Evolutionary conservation across 2,113 vertebrate species (phyloP).

Genomic region (Calidris pygmaea): DNA sequence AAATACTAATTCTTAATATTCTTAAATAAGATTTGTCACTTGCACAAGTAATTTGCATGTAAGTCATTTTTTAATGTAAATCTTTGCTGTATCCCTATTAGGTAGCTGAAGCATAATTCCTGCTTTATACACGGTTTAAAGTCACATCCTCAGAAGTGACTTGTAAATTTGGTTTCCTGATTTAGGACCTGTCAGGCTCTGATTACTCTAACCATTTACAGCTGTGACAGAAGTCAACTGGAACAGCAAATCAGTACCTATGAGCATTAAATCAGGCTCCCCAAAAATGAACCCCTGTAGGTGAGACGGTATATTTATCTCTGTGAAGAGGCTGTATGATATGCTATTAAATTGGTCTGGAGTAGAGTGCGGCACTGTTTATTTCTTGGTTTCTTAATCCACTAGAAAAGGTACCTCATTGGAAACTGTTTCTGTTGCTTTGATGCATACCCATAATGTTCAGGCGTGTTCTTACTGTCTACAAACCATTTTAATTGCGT

Average conservation of each 20-base stretch:
- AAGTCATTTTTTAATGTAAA: background rate
- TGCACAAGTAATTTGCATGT: background rate
- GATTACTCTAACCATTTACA: slow-evolving; percentile 13
- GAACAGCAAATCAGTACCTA: slow-evolving; percentile 35
- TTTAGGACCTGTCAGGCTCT: slow-evolving; percentile 38
- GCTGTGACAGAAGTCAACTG: slow-evolving; percentile 30
- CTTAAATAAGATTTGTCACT: background rate
- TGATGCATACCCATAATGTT: slow-evolving; percentile 28
- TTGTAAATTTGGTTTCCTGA: slow-evolving; percentile 51
- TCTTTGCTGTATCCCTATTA: background rate
- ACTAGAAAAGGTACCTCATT: background rate
- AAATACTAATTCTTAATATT: background rate
- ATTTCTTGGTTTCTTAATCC: background rate
- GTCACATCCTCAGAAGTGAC: background rate
- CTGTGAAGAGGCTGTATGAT: background rate
- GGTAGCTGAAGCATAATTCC: background rate
- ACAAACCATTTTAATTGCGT: slow-evolving; percentile 40
- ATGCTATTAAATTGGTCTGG: background rate
- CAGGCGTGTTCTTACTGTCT: slow-evolving; percentile 52
- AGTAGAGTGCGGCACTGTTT: background rate
- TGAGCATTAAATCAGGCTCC: background rate
- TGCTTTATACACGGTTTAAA: background rate
- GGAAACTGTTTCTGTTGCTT: slow-evolving; percentile 43
- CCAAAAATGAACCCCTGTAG: slow-evolving; percentile 4
- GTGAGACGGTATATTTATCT: background rate